These are phyloP conservation scores for Leucoraja erinaceus DNA, from an alignment of 2,113 vertebrate species.

Conservation along the genomic window DNA sequence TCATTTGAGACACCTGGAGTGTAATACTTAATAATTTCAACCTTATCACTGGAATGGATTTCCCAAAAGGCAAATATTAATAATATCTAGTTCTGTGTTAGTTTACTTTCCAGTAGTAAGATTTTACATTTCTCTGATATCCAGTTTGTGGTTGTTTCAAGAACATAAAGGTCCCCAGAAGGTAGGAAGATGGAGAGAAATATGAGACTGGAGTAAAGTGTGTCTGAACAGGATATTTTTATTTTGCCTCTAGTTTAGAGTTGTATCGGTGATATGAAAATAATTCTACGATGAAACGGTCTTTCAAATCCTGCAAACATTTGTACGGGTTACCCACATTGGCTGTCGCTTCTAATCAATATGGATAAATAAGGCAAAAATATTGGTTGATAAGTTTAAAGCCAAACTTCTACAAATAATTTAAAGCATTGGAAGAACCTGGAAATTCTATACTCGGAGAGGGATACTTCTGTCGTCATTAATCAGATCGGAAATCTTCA, in stretches of 20 bases:
- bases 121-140: not conserved
- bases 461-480: not conserved
- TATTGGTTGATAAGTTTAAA: not conserved
- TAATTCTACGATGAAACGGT: not conserved
- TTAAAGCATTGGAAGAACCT: not conserved
- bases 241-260: conserved; percentile 29
- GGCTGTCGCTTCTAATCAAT: not conserved
- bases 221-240: conserved; percentile 37
- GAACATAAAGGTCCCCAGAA: not conserved
- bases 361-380: not conserved
- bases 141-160: not conserved
- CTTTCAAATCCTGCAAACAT: not conserved
- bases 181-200: not conserved
- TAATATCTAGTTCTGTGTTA: not conserved
- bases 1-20: not conserved
- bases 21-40: not conserved
- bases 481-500: not conserved
- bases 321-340: not conserved
- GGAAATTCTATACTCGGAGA: not conserved
- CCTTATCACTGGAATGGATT: not conserved
- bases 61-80: not conserved
- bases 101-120: not conserved
- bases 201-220: conserved; percentile 1
- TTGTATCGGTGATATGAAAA: conserved; percentile 30
- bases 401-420: not conserved